Evolutionary conservation across 64 coral and sea anemone genomes (phyloP).

Genomic region (Porites australiensis): DNA sequence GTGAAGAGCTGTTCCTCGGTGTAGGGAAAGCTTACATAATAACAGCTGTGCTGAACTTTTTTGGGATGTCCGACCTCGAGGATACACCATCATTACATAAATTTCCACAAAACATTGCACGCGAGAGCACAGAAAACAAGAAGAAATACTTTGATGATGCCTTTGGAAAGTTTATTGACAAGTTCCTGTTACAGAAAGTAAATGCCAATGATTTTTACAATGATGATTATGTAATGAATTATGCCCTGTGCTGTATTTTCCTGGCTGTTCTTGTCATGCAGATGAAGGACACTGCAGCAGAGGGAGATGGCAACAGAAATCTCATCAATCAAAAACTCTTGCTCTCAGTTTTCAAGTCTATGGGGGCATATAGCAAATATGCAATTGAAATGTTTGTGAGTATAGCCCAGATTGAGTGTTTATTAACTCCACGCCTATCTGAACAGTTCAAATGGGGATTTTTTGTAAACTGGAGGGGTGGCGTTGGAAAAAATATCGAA

Average conservation of each 20-base stretch:
- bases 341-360: slow-evolving; percentile 75
- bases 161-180: slow-evolving; percentile 78
- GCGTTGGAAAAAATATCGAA: slow-evolving; percentile 67
- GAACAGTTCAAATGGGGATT: slow-evolving; percentile 77
- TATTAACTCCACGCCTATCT: slow-evolving; percentile 72
- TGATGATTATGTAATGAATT: slow-evolving; percentile 72
- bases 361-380: slow-evolving; percentile 79
- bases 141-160: slow-evolving; percentile 58
- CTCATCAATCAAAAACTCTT: slow-evolving; percentile 64
- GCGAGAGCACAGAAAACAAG: slow-evolving; percentile 8
- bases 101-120: slow-evolving; percentile 55
- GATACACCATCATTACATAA: slow-evolving; percentile 43
- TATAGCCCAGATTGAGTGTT: slow-evolving; percentile 73
- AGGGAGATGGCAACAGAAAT: slow-evolving; percentile 65
- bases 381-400: slow-evolving; percentile 76
- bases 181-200: slow-evolving; percentile 64
- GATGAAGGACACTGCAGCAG: slow-evolving; percentile 72
- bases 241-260: slow-evolving; percentile 76
- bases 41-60: slow-evolving; percentile 56
- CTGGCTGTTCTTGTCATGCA: slow-evolving; percentile 62
- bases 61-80: slow-evolving; percentile 54
- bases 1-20: slow-evolving; percentile 69
- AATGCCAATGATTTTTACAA: slow-evolving; percentile 19
- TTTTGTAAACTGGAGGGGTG: slow-evolving; percentile 70
- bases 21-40: slow-evolving; percentile 58